A percentile compares a stretch with the other conserved stretches of the same genome.
phyloP scores from a whole-genome alignment of 2,113 vertebrate species.

The Sylvietta virens region DNA sequence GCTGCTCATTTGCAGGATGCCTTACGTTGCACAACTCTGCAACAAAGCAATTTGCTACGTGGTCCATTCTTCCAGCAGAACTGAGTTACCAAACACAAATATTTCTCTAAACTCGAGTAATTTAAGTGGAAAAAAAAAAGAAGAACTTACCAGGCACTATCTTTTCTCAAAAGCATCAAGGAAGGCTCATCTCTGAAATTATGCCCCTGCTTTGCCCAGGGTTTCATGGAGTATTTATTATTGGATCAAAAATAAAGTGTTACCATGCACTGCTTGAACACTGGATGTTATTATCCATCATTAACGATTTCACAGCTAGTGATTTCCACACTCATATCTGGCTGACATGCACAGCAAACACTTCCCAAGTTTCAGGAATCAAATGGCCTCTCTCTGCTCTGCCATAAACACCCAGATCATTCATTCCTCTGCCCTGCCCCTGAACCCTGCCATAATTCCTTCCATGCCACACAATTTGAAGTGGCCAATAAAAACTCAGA shows the following conservation, averaged over 20 bases:
- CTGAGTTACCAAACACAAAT: not conserved
- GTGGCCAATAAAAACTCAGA: not conserved
- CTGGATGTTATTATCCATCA: not conserved
- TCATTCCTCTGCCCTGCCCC: not conserved
- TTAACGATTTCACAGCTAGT: not conserved
- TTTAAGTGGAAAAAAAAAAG: not conserved
- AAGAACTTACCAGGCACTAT: not conserved
- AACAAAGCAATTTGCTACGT: not conserved
- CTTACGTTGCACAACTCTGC: not conserved
- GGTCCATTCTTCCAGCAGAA: not conserved
- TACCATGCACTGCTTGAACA: not conserved
- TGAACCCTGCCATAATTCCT: not conserved
- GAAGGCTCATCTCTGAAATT: not conserved
- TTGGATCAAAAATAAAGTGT: not conserved
- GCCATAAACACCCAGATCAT: not conserved
- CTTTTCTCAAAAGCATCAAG: not conserved
- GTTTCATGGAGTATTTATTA: not conserved
- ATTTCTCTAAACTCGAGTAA: not conserved
- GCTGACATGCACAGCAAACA: not conserved
- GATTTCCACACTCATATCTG: not conserved
- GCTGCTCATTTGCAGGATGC: not conserved
- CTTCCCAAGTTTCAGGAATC: not conserved
- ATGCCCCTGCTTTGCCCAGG: not conserved
- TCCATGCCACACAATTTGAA: not conserved
- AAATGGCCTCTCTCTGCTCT: not conserved